These are phyloP conservation scores for Eremophila alpestris DNA, from an alignment of 2,797 vertebrate genomes.

Conservation along the genomic window DNA sequence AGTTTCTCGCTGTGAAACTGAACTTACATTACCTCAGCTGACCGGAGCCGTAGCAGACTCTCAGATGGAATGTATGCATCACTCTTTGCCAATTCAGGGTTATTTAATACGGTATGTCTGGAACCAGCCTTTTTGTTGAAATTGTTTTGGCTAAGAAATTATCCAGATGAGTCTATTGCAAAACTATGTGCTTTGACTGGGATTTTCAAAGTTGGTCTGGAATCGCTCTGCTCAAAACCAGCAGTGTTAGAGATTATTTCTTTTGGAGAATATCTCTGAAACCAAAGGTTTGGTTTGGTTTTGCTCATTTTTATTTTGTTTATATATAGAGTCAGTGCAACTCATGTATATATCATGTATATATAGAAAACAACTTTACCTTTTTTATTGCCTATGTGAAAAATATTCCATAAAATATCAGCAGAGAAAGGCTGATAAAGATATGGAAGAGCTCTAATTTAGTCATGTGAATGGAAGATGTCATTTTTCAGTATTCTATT, in stretches of 20 bases:
- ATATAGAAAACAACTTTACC: background rate
- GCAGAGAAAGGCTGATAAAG: background rate
- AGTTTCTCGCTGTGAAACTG: conserved; percentile 45
- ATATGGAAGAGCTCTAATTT: background rate
- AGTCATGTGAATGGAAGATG: background rate
- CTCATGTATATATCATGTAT: background rate
- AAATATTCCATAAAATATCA: background rate
- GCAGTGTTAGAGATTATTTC: background rate
- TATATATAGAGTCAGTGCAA: background rate
- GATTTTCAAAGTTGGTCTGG: conserved; percentile 32
- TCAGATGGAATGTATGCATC: conserved; percentile 64
- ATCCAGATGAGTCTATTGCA: conserved; percentile 60
- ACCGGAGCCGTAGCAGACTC: conserved; percentile 42
- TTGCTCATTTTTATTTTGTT: background rate
- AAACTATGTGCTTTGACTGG: conserved; percentile 68
- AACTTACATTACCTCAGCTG: conserved; percentile 72
- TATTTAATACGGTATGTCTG: conserved; percentile 71
- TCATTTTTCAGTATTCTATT: background rate
- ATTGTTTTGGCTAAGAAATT: conserved; percentile 68
- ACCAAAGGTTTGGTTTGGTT: background rate
- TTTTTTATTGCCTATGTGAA: background rate
- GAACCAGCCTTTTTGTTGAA: conserved; percentile 62
- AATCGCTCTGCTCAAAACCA: background rate
- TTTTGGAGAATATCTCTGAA: background rate
- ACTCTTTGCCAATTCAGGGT: conserved; percentile 63